These are phyloP conservation scores for Psococerastis gibbosa DNA, from an alignment of 2,888 invertebrate species.

Conservation along the genomic window DNA sequence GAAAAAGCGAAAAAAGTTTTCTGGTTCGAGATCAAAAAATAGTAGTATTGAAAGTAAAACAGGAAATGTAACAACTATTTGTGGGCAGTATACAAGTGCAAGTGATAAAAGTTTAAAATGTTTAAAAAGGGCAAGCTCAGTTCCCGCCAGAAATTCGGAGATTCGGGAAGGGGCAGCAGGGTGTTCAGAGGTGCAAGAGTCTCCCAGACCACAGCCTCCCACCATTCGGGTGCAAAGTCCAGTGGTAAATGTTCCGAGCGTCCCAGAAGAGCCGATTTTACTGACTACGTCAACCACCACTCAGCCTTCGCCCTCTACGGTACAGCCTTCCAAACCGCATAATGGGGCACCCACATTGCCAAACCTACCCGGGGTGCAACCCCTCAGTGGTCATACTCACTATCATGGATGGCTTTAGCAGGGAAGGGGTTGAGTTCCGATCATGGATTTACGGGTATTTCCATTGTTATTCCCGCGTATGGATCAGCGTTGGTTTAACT, in stretches of 20 bases:
- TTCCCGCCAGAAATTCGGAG: conserved; percentile 1
- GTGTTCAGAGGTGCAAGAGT: not conserved
- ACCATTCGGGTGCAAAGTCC: conserved; percentile 35
- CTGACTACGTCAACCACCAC: conserved; percentile 14
- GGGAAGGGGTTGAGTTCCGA: too few species aligned
- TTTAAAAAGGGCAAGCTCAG: conserved; percentile 7
- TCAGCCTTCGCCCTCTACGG: conserved; percentile 10
- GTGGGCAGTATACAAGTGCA: not conserved
- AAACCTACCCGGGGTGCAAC: conserved; percentile 52
- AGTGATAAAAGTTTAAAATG: not conserved
- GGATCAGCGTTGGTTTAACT: too few species aligned
- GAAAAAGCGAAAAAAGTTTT: conserved; percentile 66
- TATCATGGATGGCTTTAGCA: conserved; percentile 45
- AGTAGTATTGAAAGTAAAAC: conserved; percentile 7
- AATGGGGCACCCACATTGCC: conserved; percentile 39
- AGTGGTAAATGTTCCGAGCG: conserved; percentile 17
- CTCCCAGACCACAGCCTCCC: conserved; percentile 24
- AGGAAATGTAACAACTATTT: conserved; percentile 1
- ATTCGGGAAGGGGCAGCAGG: not conserved
- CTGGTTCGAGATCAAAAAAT: conserved; percentile 34
- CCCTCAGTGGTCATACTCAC: conserved; percentile 51
- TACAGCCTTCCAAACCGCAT: conserved; percentile 22
- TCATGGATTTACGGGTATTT: too few species aligned
- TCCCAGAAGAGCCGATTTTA: conserved; percentile 18
- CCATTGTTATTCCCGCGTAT: too few species aligned